These are phyloP conservation scores for Leptopilina myrica DNA, from an alignment of 2,888 invertebrate species.

Conservation along the genomic window DNA sequence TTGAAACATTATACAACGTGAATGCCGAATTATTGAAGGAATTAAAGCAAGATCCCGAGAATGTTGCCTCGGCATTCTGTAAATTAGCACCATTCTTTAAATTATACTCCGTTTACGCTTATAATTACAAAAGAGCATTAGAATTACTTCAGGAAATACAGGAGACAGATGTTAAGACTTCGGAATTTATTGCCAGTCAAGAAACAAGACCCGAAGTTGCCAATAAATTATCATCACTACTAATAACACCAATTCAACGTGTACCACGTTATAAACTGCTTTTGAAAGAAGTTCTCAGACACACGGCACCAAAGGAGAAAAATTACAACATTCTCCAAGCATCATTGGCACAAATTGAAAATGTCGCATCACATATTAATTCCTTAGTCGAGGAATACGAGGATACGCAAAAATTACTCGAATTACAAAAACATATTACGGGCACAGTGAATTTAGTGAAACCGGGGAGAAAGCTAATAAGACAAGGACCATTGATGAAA, in stretches of 20 bases:
- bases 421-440: slow-evolving; percentile 82
- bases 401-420: slow-evolving; percentile 83
- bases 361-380: slow-evolving; percentile 85
- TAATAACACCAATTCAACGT: slow-evolving; percentile 88
- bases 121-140: slow-evolving; percentile 83
- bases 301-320: slow-evolving; percentile 79
- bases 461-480: slow-evolving; percentile 84
- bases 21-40: slow-evolving; percentile 81
- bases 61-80: slow-evolving; percentile 83
- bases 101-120: slow-evolving; percentile 87
- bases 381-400: slow-evolving; percentile 86
- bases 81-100: slow-evolving; percentile 88
- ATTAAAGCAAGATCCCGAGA: slow-evolving; percentile 79
- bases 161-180: slow-evolving; percentile 78
- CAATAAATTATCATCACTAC: slow-evolving; percentile 83
- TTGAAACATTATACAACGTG: slow-evolving; percentile 81
- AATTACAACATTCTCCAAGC: slow-evolving; percentile 80
- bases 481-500: slow-evolving; percentile 82
- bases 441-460: slow-evolving; percentile 82
- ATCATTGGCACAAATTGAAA: slow-evolving; percentile 83
- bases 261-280: slow-evolving; percentile 87
- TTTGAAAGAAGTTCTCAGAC: slow-evolving; percentile 82
- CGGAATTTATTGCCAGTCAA: slow-evolving; percentile 80
- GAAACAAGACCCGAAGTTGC: slow-evolving; percentile 85
- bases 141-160: slow-evolving; percentile 80